These are phyloP conservation scores for Danio rerio DNA, from an alignment of 2,113 vertebrate species.

Conservation along the genomic window DNA sequence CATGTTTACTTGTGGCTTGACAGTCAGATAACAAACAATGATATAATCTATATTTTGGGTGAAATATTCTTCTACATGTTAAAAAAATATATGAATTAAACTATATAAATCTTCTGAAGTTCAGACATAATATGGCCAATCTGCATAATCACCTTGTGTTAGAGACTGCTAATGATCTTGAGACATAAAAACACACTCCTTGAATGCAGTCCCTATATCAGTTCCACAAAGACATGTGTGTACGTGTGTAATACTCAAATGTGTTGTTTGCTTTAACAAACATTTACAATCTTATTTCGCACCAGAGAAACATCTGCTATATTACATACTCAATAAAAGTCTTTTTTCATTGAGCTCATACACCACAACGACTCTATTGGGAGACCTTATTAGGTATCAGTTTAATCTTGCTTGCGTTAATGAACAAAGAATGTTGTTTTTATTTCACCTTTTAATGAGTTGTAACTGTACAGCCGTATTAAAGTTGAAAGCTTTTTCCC, in stretches of 20 bases:
- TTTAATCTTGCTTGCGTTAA: conserved; percentile 61
- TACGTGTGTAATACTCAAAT: neutral
- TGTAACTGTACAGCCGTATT: conserved; percentile 64
- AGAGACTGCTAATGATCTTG: neutral
- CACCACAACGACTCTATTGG: neutral
- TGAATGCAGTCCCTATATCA: neutral
- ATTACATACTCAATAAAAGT: neutral
- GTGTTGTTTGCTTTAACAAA: conserved; percentile 10
- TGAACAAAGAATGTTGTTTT: conserved; percentile 63
- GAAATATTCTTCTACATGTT: too few species aligned
- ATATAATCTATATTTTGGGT: too few species aligned
- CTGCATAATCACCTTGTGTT: too few species aligned
- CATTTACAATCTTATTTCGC: neutral
- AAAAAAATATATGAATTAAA: too few species aligned
- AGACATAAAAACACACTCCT: neutral
- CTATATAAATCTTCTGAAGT: too few species aligned
- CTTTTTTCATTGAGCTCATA: conserved; percentile 3
- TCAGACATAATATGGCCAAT: too few species aligned
- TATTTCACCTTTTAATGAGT: conserved; percentile 62
- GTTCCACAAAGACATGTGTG: neutral
- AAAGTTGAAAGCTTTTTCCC: conserved; percentile 53
- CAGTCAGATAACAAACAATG: too few species aligned
- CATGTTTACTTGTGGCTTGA: too few species aligned
- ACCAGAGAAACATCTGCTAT: neutral
- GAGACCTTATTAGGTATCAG: conserved; percentile 37